These are phyloP conservation scores for Alligator mississippiensis DNA, from an alignment of 2,113 vertebrate genomes.

Conservation along the genomic window DNA sequence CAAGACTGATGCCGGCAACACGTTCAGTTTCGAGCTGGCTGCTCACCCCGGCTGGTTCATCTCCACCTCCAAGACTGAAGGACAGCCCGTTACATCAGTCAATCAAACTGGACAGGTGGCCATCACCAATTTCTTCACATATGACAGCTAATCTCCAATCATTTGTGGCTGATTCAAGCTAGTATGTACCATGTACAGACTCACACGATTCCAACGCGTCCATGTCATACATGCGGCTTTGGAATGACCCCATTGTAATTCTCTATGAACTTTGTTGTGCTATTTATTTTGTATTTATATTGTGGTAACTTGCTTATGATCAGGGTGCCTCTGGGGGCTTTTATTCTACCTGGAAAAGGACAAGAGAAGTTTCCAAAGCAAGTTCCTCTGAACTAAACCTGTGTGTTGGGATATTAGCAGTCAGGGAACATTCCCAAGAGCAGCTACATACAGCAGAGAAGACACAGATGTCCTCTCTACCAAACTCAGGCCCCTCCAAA, in stretches of 20 bases:
- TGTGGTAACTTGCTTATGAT: neutral
- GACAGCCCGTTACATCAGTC: neutral
- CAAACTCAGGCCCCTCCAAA: too few relatives aligned
- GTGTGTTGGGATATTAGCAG: too few relatives aligned
- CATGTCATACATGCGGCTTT: constrained; percentile 1
- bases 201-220: neutral
- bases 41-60: constrained; percentile 12
- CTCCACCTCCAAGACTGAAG: neutral
- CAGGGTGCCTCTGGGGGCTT: neutral
- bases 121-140: constrained; percentile 8
- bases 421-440: too few relatives aligned
- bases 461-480: too few relatives aligned
- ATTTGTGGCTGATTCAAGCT: neutral
- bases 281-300: constrained; percentile 38
- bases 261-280: constrained; percentile 56
- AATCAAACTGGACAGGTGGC: neutral
- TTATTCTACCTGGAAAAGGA: too few relatives aligned
- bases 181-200: constrained; percentile 58
- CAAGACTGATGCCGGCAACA: neutral
- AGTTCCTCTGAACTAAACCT: too few relatives aligned
- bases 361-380: too few relatives aligned
- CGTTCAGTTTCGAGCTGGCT: constrained; percentile 42
- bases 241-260: constrained; percentile 42
- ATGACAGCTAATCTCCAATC: neutral
- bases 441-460: too few relatives aligned